Evolutionary conservation across 2,113 vertebrate genomes (phyloP), one percentile per base, ranked within the genome.

Genomic region (Urocolius indicus): DNA sequence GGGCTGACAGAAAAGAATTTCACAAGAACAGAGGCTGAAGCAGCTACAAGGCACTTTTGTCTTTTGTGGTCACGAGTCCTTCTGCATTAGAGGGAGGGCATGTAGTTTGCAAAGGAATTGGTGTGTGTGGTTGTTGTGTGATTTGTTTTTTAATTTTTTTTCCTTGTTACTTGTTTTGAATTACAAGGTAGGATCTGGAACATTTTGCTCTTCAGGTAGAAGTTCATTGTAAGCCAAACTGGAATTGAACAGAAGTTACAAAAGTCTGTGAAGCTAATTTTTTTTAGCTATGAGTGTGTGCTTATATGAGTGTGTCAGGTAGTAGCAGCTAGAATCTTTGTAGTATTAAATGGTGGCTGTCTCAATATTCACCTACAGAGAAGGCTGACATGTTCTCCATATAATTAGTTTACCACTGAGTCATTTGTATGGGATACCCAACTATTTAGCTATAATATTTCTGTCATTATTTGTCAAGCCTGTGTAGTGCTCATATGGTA

Each of bases 91-190:
- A 55, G 48, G 49, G 43, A 16, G 24, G 18, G 7, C 24, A 15
- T 48, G 27, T 52, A 49, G 32, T 59, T 66, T 71, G 21, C 51
- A 65, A 45, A 55, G 41, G 16, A 77, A 41, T 59, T 32, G 19
- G 6, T 45, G 19, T 13, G 20, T 61, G 13, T 54, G 14, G 38
- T 41, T 77, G 59, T 11, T 55, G 19, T 73, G 20, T 52, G 16
- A 11, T 24, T 13, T 19, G 10, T 9, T 11, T 8, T 3, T 3
- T 3, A n/a, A n/a, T n/a, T n/a, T n/a, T n/a, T n/a, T n/a, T n/a
- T n/a, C 5, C 5, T 5, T 2, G 2, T 29, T 36, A 11, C 8
- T 74, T 84, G 16, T 75, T 79, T 75, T 71, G 38, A 19, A 18
- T 54, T 54, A 80, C 32, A 38, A 38, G 84, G 38, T 75, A 80